phyloP scores from a whole-genome alignment of 2,888 invertebrate species.

The Drosophila aldrichi region DNA sequence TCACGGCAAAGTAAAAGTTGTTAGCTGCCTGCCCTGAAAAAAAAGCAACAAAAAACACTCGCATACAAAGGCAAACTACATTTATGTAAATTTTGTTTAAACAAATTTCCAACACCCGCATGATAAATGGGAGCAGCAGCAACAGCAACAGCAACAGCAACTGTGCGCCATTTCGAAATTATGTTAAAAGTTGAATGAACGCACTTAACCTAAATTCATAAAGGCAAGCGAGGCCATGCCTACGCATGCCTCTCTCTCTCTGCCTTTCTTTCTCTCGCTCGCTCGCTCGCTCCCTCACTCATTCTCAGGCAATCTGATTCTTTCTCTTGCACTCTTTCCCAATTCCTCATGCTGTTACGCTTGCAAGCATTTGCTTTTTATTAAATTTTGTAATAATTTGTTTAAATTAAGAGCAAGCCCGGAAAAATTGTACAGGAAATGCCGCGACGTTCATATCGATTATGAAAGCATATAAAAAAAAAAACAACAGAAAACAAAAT shows the following conservation, averaged over 20 bases:
- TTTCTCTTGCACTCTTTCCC: slow-evolving; percentile 12
- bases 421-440: slow-evolving; percentile 68
- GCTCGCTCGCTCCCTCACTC: slow-evolving; percentile 13
- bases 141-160: slow-evolving; percentile 35
- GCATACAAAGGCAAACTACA: slow-evolving; percentile 15
- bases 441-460: slow-evolving; percentile 54
- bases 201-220: slow-evolving; percentile 84
- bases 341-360: slow-evolving; percentile 19
- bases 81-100: slow-evolving; percentile 67
- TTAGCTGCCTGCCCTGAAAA: slow-evolving; percentile 36
- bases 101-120: slow-evolving; percentile 78
- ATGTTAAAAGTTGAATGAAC: slow-evolving; percentile 85
- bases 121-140: slow-evolving; percentile 65
- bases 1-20: slow-evolving; percentile 80
- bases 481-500: slow-evolving; percentile 6
- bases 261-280: not conserved
- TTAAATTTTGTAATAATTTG: slow-evolving; percentile 76
- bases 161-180: slow-evolving; percentile 81
- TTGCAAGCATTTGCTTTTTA: slow-evolving; percentile 39
- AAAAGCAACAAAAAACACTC: not conserved
- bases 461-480: slow-evolving; percentile 58
- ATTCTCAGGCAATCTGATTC: not conserved
- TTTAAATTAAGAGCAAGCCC: slow-evolving; percentile 65
- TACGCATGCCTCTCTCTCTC: slow-evolving; percentile 16
- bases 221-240: slow-evolving; percentile 46